Percentiles rank a stretch among this genome's conserved stretches.
These are phyloP conservation scores for Cherax quadricarinatus DNA, from an alignment of 1,140 invertebrate genomes.

Conservation along the genomic window DNA sequence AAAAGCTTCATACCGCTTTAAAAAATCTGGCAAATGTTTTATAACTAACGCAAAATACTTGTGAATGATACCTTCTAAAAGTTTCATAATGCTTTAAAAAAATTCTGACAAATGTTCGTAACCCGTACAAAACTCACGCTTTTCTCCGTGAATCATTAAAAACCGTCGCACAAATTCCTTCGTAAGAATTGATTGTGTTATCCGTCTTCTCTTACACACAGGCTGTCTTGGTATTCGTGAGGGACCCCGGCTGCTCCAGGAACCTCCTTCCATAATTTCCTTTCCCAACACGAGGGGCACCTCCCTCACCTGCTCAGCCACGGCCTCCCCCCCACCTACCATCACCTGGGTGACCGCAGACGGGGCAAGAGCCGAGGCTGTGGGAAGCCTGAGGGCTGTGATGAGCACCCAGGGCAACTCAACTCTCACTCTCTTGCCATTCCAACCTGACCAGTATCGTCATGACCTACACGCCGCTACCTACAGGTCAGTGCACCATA, in stretches of 20 bases:
- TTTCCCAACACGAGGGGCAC: constrained; percentile 96
- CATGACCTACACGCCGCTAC: constrained; percentile 56
- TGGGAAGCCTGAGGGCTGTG: constrained; percentile 90
- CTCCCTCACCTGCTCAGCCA: constrained; percentile 92
- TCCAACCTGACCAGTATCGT: constrained; percentile 57
- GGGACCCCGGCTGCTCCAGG: constrained; percentile 93
- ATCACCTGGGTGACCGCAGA: constrained; percentile 94
- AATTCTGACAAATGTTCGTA: no score
- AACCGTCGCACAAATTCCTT: no score
- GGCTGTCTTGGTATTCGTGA: constrained; percentile 39
- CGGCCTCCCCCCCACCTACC: constrained; percentile 91
- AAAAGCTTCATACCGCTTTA: no score
- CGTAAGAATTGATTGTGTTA: no score
- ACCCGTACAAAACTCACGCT: no score
- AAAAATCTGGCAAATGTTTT: no score
- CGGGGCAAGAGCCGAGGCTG: constrained; percentile 90
- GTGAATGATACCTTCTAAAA: no score
- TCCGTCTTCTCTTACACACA: not conserved
- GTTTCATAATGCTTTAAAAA: no score
- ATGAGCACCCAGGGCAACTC: constrained; percentile 45
- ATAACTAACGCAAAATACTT: no score
- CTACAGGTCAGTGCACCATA: constrained; percentile 32
- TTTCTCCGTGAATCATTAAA: no score
- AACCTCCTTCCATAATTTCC: constrained; percentile 92
- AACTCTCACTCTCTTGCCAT: constrained; percentile 45